Evolutionary conservation across 1,140 invertebrate genomes (phyloP), one percentile per base, ranked within the genome.

Genomic region (Caenorhabditis inopinata): DNA sequence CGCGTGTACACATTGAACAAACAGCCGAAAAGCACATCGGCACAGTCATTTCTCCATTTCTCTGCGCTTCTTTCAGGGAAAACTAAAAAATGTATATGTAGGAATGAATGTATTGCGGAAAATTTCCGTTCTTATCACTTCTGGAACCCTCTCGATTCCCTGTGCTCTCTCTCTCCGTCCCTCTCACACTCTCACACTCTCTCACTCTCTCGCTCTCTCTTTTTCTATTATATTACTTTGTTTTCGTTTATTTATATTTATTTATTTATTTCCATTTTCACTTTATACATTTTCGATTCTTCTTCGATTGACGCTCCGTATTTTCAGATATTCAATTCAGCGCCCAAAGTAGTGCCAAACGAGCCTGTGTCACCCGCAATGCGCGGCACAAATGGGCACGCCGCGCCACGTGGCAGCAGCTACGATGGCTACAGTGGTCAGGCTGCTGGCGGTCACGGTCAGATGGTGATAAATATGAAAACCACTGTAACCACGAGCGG

Each of bases 1-100:
- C 58, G 58, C 58, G 18, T 68, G 27, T 68, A 68, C 58, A 68
- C n/a, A 68, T 68, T 68, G 58, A 68, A 68, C 58, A 68, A 68
- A 68, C 58, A 68, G 35, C 51, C 21, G 27, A 58, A 58, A 58
- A 68, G 32, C 58, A 68, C 32, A 38, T 68, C 27, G n/a, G n/a
- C 53, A 58, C 38, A 29, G 35, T 29, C 38, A 7, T 68, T 21
- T 68, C 32, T 68, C n/a, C n/a, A 12, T 32, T 16, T 62, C 53
- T 68, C 32, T 38, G 5, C 38, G 14, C 5, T 42, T 7, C 14
- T 68, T 68, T 68, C 21, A 68, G 35, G 58, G 58, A 68, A 68
- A 68, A 68, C 58, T 42, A 68, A 68, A 68, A 68, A 68, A 32
- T 68, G 25, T 18, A 14, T 42, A 14, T 5, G 5, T 42, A 14